phyloP scores from a whole-genome alignment of 92 coral and sea anemone genomes.

The Micromussa lordhowensis region DNA sequence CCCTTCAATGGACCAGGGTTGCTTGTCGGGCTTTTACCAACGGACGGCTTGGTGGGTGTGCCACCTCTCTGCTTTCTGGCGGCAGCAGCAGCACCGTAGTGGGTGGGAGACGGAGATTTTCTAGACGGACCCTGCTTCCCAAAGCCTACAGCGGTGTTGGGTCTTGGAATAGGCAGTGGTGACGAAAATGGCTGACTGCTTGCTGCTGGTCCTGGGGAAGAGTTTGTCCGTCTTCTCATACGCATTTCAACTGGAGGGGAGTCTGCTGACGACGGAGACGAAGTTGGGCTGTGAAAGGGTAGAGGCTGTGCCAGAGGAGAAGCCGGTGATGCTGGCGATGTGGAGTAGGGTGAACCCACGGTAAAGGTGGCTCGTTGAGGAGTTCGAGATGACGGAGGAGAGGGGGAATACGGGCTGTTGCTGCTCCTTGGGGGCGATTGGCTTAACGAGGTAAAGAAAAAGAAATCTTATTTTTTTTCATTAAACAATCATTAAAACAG shows the following conservation, averaged over 20 bases:
- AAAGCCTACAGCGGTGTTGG: constrained; percentile 12
- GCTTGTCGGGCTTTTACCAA: constrained; percentile 3
- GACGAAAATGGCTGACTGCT: constrained; percentile 57
- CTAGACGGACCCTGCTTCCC: constrained; percentile 5
- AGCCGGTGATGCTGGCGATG: constrained; percentile 74
- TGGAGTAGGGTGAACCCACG: constrained; percentile 81
- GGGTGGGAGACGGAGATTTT: constrained; percentile 33
- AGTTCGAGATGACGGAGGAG: constrained; percentile 64
- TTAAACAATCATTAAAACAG: not conserved
- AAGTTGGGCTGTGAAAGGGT: constrained; percentile 51
- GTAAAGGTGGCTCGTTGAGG: constrained; percentile 88
- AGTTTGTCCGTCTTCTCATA: constrained; percentile 38
- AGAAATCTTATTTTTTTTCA: not conserved
- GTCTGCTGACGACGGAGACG: constrained; percentile 58
- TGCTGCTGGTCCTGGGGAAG: constrained; percentile 58
- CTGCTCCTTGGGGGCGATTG: constrained; percentile 79
- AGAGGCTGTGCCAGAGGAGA: constrained; percentile 73
- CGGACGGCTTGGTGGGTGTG: constrained; percentile 6
- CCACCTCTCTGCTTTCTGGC: constrained; percentile 9
- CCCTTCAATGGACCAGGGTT: not conserved
- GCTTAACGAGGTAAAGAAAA: constrained; percentile 41
- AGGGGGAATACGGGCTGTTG: constrained; percentile 63
- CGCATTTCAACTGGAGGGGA: constrained; percentile 53
- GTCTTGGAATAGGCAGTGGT: constrained; percentile 67
- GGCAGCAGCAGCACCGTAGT: not conserved